Evolutionary conservation across 1,140 invertebrate species (phyloP).

Genomic region (Macrosteles quadrilineatus): DNA sequence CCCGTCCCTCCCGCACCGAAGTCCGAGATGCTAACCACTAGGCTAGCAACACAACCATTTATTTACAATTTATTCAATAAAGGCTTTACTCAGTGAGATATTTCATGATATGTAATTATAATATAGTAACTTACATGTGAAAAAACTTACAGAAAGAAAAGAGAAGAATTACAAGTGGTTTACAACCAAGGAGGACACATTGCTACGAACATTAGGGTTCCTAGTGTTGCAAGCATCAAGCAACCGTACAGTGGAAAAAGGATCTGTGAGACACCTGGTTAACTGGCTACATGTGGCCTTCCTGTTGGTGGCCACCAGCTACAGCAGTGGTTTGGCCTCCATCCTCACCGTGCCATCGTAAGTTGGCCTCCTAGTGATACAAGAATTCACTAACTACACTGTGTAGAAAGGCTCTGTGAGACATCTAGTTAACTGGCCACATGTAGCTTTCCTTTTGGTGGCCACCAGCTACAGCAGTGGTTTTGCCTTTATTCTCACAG

Average conservation of each 20-base stretch:
- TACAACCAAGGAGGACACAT: constrained; percentile 17
- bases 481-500: constrained; percentile 33
- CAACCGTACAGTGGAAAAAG: background rate
- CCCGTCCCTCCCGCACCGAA: too few species aligned
- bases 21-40: too few species aligned
- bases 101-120: too few species aligned
- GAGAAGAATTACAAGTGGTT: constrained; percentile 17
- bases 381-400: constrained; percentile 8
- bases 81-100: too few species aligned
- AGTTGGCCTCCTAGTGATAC: background rate
- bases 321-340: constrained; percentile 41
- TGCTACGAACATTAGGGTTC: constrained; percentile 31
- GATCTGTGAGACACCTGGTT: constrained; percentile 33
- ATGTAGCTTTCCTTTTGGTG: constrained; percentile 49
- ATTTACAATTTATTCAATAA: too few species aligned
- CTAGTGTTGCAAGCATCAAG: constrained; percentile 33
- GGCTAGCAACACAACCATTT: too few species aligned
- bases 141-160: too few species aligned
- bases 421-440: constrained; percentile 36
- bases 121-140: too few species aligned
- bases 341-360: constrained; percentile 32
- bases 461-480: constrained; percentile 52
- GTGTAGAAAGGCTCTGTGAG: constrained; percentile 17
- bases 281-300: constrained; percentile 38
- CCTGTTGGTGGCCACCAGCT: constrained; percentile 55